A percentile compares a stretch with the other conserved stretches of the same genome.
phyloP scores from a whole-genome alignment of 2,113 vertebrate genomes.

The Himantopus leucocephalus region DNA sequence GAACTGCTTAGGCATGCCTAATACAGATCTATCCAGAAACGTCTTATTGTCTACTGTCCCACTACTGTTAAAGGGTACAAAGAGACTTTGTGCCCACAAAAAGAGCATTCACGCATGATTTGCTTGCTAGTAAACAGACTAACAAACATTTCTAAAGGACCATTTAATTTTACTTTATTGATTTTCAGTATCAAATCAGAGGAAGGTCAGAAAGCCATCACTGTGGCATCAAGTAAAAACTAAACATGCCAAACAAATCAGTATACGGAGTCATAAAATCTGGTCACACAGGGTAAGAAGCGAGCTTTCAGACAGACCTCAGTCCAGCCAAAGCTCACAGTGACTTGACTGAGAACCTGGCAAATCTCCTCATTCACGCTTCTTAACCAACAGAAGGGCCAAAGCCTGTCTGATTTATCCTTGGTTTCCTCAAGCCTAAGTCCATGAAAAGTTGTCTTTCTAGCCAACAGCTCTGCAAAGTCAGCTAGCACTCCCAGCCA shows the following conservation, averaged over 20 bases:
- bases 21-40: not conserved
- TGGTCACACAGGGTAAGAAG: not conserved
- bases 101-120: not conserved
- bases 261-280: not conserved
- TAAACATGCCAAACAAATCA: not conserved
- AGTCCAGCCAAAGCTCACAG: not conserved
- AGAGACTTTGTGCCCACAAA: not conserved
- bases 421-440: not conserved
- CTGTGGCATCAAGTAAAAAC: not conserved
- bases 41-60: not conserved
- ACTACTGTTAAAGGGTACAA: not conserved
- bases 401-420: not conserved
- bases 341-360: not conserved
- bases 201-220: not conserved
- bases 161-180: not conserved
- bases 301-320: not conserved
- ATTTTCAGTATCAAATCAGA: not conserved
- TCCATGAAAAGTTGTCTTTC: not conserved
- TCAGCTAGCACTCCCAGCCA: not conserved
- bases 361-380: not conserved
- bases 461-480: not conserved
- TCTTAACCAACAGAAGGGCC: not conserved
- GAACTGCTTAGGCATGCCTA: not conserved
- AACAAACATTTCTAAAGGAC: not conserved
- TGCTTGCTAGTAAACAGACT: not conserved